Conservation (phyloP, 2,113 vertebrate species). For the Craseonycteris thonglongyai region DNA sequence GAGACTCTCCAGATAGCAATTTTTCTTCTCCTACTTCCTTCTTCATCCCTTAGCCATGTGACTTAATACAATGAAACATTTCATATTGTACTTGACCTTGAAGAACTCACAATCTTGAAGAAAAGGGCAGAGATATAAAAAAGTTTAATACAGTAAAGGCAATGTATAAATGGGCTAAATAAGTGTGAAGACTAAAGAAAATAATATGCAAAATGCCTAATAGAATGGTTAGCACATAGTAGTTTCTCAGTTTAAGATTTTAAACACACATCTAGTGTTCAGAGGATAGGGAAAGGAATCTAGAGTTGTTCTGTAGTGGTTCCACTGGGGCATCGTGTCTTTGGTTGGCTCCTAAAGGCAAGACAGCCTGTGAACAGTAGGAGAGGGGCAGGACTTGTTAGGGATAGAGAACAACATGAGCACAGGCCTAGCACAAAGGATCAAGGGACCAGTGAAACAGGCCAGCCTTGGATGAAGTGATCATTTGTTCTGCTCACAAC, state of each 20-base stretch:
- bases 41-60: background rate
- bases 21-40: background rate
- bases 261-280: background rate
- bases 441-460: background rate
- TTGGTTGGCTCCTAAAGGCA: background rate
- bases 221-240: background rate
- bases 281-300: background rate
- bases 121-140: background rate
- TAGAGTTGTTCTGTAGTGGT: background rate
- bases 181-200: background rate
- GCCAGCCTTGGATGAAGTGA: too few species aligned
- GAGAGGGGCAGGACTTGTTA: background rate
- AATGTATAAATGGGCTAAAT: background rate
- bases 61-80: background rate
- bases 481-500: background rate
- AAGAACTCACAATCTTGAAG: background rate
- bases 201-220: background rate
- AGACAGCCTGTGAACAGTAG: background rate
- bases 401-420: fast-evolving
- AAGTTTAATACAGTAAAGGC: background rate
- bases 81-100: background rate
- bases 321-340: fast-evolving
- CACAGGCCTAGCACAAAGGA: background rate
- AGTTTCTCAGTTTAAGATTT: background rate
- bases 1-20: background rate